Evolutionary conservation across 23 tunicate species (phyloP).

Genomic region (Phallusia fumigata): DNA sequence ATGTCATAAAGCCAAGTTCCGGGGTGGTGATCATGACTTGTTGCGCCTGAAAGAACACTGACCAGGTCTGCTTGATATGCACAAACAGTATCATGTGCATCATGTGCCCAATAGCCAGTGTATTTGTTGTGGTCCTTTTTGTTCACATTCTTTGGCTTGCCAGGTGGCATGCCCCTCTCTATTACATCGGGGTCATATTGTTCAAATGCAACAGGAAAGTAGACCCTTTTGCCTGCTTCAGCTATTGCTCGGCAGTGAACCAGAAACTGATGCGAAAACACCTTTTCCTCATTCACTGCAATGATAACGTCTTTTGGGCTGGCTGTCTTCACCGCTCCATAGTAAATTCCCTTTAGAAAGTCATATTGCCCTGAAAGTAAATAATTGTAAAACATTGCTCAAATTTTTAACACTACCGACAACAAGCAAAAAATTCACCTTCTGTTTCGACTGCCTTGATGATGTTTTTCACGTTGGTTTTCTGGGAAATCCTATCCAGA

Average conservation of each 20-base stretch:
- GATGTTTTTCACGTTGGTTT: neutral
- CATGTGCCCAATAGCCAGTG: slow-evolving; percentile 80
- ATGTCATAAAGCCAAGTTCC: slow-evolving; percentile 47
- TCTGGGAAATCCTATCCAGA: neutral
- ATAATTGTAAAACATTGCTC: neutral
- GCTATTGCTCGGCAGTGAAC: slow-evolving; percentile 51
- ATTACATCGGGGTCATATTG: slow-evolving; percentile 67
- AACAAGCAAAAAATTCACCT: neutral
- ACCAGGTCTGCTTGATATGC: slow-evolving; percentile 33
- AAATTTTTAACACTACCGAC: neutral
- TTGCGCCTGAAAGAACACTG: neutral
- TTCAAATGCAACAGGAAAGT: slow-evolving; percentile 83
- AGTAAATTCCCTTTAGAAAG: slow-evolving; percentile 16
- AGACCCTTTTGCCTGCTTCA: slow-evolving; percentile 40
- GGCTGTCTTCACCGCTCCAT: slow-evolving; percentile 16
- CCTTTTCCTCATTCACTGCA: slow-evolving; percentile 37
- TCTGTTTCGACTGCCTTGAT: neutral
- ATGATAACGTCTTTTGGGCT: slow-evolving; percentile 37
- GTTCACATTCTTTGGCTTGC: slow-evolving; percentile 71
- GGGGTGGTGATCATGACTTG: neutral
- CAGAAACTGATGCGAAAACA: slow-evolving; percentile 21
- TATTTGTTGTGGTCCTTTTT: slow-evolving; percentile 79
- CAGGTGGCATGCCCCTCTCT: slow-evolving; percentile 90
- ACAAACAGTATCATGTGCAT: slow-evolving; percentile 45
- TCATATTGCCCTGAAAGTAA: slow-evolving; percentile 19